phyloP scores from a whole-genome alignment of 2,888 invertebrate species.

The Drepana falcataria region DNA sequence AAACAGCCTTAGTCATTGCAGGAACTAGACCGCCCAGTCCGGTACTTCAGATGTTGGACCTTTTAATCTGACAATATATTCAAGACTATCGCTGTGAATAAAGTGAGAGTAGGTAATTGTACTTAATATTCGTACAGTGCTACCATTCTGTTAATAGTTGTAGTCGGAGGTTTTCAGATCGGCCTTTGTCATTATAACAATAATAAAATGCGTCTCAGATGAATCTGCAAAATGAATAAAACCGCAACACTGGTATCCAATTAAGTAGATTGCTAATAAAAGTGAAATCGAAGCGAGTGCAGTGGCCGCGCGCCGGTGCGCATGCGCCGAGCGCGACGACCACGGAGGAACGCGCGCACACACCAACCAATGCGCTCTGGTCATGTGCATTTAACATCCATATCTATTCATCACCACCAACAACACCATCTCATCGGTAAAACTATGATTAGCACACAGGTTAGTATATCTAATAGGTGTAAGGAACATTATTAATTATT shows the following conservation, averaged over 20 bases:
- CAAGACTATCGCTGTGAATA: too few species aligned
- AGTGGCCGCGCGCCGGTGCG: constrained; percentile 57
- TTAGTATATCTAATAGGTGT: too few species aligned
- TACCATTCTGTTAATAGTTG: not conserved
- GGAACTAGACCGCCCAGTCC: too few species aligned
- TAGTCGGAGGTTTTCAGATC: constrained; percentile 7
- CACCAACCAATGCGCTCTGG: not conserved
- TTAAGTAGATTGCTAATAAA: constrained; percentile 78
- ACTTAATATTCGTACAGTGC: too few species aligned
- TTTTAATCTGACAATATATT: too few species aligned
- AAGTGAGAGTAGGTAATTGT: too few species aligned
- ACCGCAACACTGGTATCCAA: constrained; percentile 74
- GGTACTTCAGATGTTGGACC: too few species aligned
- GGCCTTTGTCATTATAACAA: constrained; percentile 24
- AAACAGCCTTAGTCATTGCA: too few species aligned
- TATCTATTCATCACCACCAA: too few species aligned
- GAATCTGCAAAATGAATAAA: constrained; percentile 73
- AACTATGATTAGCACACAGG: too few species aligned
- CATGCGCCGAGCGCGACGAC: constrained; percentile 10
- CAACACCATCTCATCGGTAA: too few species aligned
- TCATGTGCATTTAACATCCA: not conserved
- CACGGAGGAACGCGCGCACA: constrained; percentile 13
- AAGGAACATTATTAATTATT: too few species aligned
- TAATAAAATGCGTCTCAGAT: constrained; percentile 51
- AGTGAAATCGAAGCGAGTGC: constrained; percentile 77